Evolutionary conservation across 2,797 vertebrate species (phyloP).

Genomic region (Bradypodion ventrale): DNA sequence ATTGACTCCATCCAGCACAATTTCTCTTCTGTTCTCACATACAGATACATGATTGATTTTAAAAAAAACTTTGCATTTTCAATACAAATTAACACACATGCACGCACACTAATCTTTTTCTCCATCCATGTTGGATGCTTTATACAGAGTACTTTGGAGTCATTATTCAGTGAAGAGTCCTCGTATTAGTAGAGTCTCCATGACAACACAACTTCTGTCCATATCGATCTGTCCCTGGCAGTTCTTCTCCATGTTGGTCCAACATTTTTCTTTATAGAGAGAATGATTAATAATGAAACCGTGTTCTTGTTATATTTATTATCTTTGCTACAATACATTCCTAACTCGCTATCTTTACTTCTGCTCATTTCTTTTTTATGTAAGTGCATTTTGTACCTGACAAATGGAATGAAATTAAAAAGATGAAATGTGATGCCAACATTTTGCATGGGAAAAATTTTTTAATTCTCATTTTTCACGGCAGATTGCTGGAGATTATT

Average conservation of each 20-base stretch:
- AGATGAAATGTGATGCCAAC: background rate
- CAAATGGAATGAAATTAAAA: conserved; percentile 2
- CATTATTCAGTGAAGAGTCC: no score
- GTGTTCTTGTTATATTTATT: background rate
- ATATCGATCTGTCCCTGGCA: no score
- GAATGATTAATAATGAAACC: no score
- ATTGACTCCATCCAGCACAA: background rate
- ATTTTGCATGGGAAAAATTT: background rate
- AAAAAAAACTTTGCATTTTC: background rate
- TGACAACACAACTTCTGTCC: no score
- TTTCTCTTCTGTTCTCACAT: background rate
- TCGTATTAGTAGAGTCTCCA: no score
- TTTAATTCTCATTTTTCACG: conserved; percentile 4
- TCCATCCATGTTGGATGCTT: background rate
- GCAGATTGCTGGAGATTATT: conserved; percentile 36
- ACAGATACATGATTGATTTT: background rate
- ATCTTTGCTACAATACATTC: background rate
- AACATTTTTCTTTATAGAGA: background rate
- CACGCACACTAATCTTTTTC: no score
- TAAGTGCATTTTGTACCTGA: conserved; percentile 29
- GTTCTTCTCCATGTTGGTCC: no score
- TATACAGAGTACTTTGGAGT: no score
- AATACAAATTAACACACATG: background rate
- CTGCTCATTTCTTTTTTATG: background rate
- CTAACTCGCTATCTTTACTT: background rate